These are phyloP conservation scores for Periophthalmus modestus DNA, from an alignment of 2,113 vertebrate genomes.

Conservation along the genomic window DNA sequence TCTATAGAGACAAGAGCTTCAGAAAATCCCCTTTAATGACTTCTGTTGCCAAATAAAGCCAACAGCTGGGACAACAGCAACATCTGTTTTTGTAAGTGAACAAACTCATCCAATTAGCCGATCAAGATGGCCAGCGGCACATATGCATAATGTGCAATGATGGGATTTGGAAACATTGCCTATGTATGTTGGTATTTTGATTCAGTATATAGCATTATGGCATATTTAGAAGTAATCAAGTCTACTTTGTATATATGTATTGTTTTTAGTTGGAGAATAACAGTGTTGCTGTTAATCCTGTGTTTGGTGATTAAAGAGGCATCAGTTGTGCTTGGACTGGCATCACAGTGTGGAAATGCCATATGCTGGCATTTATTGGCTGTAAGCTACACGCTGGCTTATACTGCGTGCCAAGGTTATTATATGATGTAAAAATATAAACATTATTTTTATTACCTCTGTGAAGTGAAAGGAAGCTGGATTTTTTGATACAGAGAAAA, in stretches of 20 bases:
- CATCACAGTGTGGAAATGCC: constrained; percentile 8
- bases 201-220: neutral
- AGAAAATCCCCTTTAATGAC: constrained; percentile 26
- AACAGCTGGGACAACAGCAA: constrained; percentile 46
- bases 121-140: constrained; percentile 25
- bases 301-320: neutral
- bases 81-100: constrained; percentile 49
- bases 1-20: constrained; percentile 19
- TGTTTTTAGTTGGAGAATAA: neutral
- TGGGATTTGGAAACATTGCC: constrained; percentile 25
- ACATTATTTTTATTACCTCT: neutral
- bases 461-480: too few species aligned
- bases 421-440: neutral
- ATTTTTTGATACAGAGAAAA: too few species aligned
- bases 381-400: neutral
- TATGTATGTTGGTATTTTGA: neutral
- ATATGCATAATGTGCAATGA: constrained; percentile 3
- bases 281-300: neutral
- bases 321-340: constrained; percentile 5
- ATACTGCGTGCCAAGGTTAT: neutral
- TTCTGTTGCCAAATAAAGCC: constrained; percentile 29
- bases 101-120: constrained; percentile 41
- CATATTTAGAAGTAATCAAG: too few species aligned
- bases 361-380: constrained; percentile 8
- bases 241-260: neutral